A percentile compares a stretch with the other conserved stretches of the same genome.
These are phyloP conservation scores for Siniperca chuatsi DNA, from an alignment of 2,113 vertebrate species.

Conservation along the genomic window DNA sequence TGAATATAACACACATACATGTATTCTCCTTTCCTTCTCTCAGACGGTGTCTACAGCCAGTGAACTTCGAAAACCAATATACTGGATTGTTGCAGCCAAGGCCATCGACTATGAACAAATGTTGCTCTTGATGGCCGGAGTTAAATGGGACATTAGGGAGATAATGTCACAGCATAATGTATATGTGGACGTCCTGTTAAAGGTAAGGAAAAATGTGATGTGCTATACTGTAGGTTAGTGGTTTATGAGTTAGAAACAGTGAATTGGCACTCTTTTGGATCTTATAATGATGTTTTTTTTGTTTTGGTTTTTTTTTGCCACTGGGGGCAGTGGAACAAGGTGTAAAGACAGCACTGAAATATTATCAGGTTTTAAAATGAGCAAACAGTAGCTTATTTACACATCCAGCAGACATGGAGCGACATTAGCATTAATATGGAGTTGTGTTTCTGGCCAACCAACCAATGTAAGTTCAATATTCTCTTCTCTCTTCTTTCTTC, in stretches of 20 bases:
- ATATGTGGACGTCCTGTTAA: constrained; percentile 96
- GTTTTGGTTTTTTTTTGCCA: too few species aligned
- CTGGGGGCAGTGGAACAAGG: not conserved
- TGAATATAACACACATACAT: constrained; percentile 3
- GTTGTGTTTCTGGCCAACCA: not conserved
- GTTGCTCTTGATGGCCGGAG: constrained; percentile 94
- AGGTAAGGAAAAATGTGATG: constrained; percentile 83
- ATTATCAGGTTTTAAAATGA: not conserved
- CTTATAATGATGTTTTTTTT: not conserved
- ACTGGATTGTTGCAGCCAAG: constrained; percentile 99
- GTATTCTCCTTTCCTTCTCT: constrained; percentile 35
- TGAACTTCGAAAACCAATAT: constrained; percentile 97
- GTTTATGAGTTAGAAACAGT: not conserved
- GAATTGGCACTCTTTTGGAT: not conserved
- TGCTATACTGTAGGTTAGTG: not conserved
- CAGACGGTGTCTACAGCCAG: constrained; percentile 98
- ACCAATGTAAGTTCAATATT: not conserved
- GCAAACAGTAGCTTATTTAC: not conserved
- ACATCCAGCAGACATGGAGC: not conserved
- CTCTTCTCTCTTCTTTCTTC: too few species aligned
- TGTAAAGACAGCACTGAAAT: not conserved
- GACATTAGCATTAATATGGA: not conserved
- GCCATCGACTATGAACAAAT: constrained; percentile 99
- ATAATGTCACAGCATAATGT: constrained; percentile 99
- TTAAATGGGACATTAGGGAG: constrained; percentile 99